These are phyloP conservation scores for Stratiomys singularior DNA, from an alignment of 2,888 invertebrate species.

Conservation along the genomic window DNA sequence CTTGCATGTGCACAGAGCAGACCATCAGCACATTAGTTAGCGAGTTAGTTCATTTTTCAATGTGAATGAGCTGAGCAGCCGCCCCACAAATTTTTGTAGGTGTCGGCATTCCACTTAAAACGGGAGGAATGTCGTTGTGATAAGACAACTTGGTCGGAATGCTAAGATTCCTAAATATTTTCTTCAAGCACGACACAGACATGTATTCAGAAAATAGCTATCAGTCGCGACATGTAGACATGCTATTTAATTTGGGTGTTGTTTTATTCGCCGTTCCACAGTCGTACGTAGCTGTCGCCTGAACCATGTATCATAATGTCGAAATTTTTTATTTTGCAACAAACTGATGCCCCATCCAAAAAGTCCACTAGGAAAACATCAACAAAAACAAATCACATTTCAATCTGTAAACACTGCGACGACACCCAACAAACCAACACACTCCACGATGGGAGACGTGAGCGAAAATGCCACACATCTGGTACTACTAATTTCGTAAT, in stretches of 20 bases:
- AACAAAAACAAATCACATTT: slow-evolving; percentile 50
- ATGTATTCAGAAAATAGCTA: slow-evolving; percentile 24
- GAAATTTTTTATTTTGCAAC: slow-evolving; percentile 14
- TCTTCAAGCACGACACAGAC: not conserved
- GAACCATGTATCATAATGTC: slow-evolving; percentile 21
- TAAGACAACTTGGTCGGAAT: not conserved
- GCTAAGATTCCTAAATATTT: slow-evolving; percentile 1
- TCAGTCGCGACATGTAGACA: not conserved
- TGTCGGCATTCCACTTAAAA: slow-evolving; percentile 19
- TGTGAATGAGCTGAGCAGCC: not conserved
- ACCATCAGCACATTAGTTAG: too few species aligned
- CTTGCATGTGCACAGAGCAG: too few species aligned
- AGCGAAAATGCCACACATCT: slow-evolving; percentile 33
- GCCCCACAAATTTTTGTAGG: not conserved
- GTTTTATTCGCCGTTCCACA: not conserved
- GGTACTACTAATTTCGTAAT: slow-evolving; percentile 51
- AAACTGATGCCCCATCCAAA: not conserved
- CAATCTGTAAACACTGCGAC: slow-evolving; percentile 44
- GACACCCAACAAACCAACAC: slow-evolving; percentile 53
- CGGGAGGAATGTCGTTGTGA: slow-evolving; percentile 14
- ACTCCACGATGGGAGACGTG: slow-evolving; percentile 8
- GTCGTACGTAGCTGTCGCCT: slow-evolving; percentile 11
- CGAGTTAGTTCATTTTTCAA: not conserved
- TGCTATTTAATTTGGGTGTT: not conserved
- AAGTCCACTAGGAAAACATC: slow-evolving; percentile 42